These are phyloP conservation scores for Dryobates pubescens DNA, from an alignment of 2,797 vertebrate species.

Conservation along the genomic window DNA sequence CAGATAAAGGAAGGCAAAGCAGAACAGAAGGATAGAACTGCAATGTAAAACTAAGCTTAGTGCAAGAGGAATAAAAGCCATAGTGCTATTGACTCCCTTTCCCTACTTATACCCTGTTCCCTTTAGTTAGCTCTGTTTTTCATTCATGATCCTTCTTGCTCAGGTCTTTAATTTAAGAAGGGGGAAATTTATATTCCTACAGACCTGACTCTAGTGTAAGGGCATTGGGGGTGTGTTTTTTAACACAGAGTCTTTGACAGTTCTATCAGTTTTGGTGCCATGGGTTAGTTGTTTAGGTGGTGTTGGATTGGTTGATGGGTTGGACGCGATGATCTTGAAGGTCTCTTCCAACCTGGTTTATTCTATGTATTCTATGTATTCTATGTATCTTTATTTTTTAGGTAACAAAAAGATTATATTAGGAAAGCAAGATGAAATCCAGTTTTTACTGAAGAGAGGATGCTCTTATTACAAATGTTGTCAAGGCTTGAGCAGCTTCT, in stretches of 20 bases:
- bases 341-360: too few species aligned
- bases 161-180: background rate
- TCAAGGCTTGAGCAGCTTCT: background rate
- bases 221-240: background rate
- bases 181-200: background rate
- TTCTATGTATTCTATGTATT: too few species aligned
- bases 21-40: background rate
- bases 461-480: background rate
- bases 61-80: background rate
- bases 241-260: background rate
- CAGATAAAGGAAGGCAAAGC: background rate
- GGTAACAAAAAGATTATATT: background rate
- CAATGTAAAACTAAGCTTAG: background rate
- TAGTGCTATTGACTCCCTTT: background rate
- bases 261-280: too few species aligned
- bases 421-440: background rate
- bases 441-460: background rate
- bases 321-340: too few species aligned
- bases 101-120: background rate
- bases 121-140: background rate
- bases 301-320: too few species aligned
- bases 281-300: too few species aligned
- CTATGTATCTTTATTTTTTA: background rate
- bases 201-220: background rate
- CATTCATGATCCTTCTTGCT: background rate